A percentile compares a stretch with the other conserved stretches of the same genome.
Evolutionary conservation across 2,888 invertebrate species (phyloP).

Genomic region (Amaurobius ferox): DNA sequence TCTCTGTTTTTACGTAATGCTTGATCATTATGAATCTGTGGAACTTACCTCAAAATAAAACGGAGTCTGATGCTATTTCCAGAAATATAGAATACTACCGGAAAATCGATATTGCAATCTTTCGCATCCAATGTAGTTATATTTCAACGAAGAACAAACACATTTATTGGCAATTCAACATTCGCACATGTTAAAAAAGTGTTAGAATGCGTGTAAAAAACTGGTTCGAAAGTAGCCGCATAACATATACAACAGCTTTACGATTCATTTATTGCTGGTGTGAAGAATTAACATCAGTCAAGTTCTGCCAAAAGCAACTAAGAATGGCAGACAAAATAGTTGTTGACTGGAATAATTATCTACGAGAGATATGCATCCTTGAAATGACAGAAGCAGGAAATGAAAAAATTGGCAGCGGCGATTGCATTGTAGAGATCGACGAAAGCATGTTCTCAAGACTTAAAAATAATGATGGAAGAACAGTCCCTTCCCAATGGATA

Average conservation of each 20-base stretch:
- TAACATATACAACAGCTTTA: background rate
- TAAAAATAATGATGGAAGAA: conserved; percentile 27
- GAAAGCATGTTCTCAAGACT: conserved; percentile 22
- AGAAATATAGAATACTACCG: too few species aligned
- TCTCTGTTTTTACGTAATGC: too few species aligned
- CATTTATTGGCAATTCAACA: too few species aligned
- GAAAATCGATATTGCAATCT: too few species aligned
- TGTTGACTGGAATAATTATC: background rate
- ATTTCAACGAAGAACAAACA: too few species aligned
- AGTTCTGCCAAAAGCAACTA: conserved; percentile 21
- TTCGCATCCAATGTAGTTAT: too few species aligned
- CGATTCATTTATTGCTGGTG: conserved; percentile 28
- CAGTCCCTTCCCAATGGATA: conserved; percentile 9
- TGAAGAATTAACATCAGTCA: conserved; percentile 23
- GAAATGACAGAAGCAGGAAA: background rate
- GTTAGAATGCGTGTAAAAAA: too few species aligned
- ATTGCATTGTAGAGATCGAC: background rate
- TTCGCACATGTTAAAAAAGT: too few species aligned
- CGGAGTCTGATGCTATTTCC: too few species aligned
- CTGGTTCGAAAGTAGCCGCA: background rate
- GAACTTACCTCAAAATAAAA: too few species aligned
- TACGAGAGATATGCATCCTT: background rate
- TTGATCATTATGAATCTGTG: too few species aligned
- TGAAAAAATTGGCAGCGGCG: background rate
- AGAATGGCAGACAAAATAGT: background rate